Evolutionary conservation across 2,888 invertebrate genomes (phyloP).

Genomic region (Tanytarsus gracilentus): DNA sequence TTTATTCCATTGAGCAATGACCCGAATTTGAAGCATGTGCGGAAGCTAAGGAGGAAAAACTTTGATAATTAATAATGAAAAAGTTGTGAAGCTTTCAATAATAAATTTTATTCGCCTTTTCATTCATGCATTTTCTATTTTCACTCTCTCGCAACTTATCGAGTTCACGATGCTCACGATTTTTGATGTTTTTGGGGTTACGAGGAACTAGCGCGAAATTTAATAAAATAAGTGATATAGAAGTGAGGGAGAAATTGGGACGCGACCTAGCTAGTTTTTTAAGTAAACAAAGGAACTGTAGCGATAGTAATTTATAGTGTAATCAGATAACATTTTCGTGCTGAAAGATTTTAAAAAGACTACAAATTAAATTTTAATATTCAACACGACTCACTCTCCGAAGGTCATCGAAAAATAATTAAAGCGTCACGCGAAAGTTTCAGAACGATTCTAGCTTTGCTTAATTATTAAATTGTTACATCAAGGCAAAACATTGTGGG

Average conservation of each 20-base stretch:
- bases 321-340: no score
- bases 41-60: neutral
- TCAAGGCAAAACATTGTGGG: no score
- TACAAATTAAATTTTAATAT: no score
- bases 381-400: no score
- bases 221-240: neutral
- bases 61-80: constrained; percentile 1
- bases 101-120: neutral
- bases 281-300: neutral
- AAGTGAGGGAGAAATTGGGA: neutral
- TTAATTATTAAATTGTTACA: no score
- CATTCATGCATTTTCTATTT: neutral
- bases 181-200: neutral
- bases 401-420: no score
- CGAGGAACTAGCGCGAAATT: constrained; percentile 2
- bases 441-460: constrained; percentile 8
- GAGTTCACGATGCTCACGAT: constrained; percentile 2
- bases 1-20: neutral
- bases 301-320: constrained; percentile 1
- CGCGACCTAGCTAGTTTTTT: neutral
- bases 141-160: neutral
- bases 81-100: neutral
- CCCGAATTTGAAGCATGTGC: neutral
- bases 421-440: neutral
- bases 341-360: no score